Percentiles rank a stretch among this genome's conserved stretches.
Conservation (phyloP, 2,113 vertebrate species). For the Balaeniceps rex region DNA sequence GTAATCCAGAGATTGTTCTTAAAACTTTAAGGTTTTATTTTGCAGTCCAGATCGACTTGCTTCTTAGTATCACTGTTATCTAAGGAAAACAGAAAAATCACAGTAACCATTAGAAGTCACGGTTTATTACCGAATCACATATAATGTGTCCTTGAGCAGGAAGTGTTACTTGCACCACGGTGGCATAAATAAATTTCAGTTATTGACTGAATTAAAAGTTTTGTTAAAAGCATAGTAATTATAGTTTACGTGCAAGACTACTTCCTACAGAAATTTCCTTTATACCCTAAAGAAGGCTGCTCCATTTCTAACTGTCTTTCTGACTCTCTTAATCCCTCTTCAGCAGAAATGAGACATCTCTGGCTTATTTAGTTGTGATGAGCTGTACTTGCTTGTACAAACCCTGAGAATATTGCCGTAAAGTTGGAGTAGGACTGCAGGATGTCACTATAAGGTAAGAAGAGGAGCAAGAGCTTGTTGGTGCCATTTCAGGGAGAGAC, state of each 20-base stretch:
- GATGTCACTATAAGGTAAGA: not conserved
- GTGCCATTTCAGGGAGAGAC: not conserved
- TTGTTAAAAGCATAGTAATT: not conserved
- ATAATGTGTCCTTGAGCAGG: not conserved
- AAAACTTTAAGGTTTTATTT: not conserved
- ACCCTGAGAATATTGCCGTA: accelerated
- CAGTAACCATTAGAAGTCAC: not conserved
- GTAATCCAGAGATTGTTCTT: not conserved
- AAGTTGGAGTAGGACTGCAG: not conserved
- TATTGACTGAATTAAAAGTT: not conserved
- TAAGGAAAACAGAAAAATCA: not conserved
- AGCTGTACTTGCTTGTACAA: not conserved
- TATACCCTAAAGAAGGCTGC: not conserved
- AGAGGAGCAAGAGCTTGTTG: not conserved
- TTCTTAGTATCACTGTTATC: not conserved
- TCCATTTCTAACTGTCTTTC: not conserved
- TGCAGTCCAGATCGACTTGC: not conserved
- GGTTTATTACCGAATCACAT: not conserved
- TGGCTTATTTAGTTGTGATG: not conserved
- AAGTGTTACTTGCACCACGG: not conserved
- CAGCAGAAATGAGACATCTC: not conserved
- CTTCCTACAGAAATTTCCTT: not conserved
- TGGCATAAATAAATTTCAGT: not conserved
- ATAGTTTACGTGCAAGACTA: not conserved
- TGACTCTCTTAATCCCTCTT: not conserved